phyloP scores from a whole-genome alignment of 2,797 vertebrate species.

The Spinibarbus caldwelli region DNA sequence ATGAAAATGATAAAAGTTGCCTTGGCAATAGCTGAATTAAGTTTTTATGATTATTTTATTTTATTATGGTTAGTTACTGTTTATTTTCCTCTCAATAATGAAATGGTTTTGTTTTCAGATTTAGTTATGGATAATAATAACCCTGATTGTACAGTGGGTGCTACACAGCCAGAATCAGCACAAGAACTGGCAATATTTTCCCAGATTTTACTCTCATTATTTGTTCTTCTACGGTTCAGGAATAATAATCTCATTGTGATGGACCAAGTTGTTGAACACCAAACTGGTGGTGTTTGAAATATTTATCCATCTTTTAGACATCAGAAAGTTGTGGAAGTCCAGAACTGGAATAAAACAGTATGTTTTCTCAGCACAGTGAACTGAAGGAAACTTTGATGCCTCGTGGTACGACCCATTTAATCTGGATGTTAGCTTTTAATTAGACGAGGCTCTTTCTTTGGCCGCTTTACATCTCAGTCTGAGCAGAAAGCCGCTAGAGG shows the following conservation, averaged over 20 bases:
- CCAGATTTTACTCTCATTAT: not conserved
- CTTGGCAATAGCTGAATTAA: no score
- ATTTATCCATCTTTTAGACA: not conserved
- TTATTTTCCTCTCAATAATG: not conserved
- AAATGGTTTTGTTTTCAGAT: not conserved
- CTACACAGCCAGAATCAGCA: not conserved
- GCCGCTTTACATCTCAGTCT: not conserved
- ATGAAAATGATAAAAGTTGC: not conserved
- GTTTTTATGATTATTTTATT: not conserved
- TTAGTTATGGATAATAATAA: not conserved
- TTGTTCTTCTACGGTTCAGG: not conserved
- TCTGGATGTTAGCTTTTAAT: constrained; percentile 7
- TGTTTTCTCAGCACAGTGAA: constrained; percentile 8
- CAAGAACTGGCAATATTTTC: not conserved
- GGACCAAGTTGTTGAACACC: not conserved
- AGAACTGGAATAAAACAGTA: not conserved
- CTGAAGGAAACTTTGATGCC: not conserved
- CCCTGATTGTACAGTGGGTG: not conserved
- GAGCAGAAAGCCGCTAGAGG: not conserved
- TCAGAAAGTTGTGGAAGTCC: not conserved
- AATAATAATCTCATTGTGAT: not conserved
- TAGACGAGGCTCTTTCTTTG: not conserved
- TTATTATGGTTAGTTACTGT: not conserved
- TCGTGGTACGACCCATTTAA: not conserved
- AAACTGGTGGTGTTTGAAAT: not conserved